Base-by-base conservation (phyloP, 2,888 invertebrate genomes). In the Lypha dubia region DNA sequence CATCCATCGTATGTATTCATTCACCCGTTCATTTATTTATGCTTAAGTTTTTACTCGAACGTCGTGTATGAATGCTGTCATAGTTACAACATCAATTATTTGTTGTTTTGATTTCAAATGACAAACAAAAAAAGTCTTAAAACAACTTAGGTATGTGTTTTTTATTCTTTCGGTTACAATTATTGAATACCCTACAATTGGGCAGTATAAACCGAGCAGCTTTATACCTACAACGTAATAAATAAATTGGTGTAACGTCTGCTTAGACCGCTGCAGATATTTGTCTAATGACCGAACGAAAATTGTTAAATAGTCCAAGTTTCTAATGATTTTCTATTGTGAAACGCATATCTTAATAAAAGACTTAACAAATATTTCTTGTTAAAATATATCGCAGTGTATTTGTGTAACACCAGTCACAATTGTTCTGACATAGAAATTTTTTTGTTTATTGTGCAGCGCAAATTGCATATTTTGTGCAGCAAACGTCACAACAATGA, bases 41-140 rank as follows among this genome's bases (percentile, higher is more conserved):
- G 4, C 17, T 22, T 58, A 1, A 49, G 56, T 68, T 35, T 24
- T 49, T 67, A 67, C 9, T 68, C 28, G 15, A 20, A 53, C 24
- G 17, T 63, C 24, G 17, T 63, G 32, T 41, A 62, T 62, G 51
- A 46, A 35, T 38, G 60, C 20, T 77, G 67, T 38, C 60, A 68
- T 68, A 44, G 68, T 35, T 51, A 28, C 17, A 6, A 11, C 53
- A 75, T 56, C 17, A 56, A 20, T 35, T 28, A 13, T 6, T 15
- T 41, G 22, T 32, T 56, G 32, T 35, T 65, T 49, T 58, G 35
- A 67, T 67, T 35, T 20, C 38, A 20, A 17, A 53, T 51, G 41
- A 17, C 13, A 7, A 35, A 15, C 38, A n/a, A 51, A 51, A 38
- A 2, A 28, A 28, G 1, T 20, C 1, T 3, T 20, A 49, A 49